These are phyloP conservation scores for Hydrolagus colliei DNA, from an alignment of 2,797 vertebrate species.

Conservation along the genomic window DNA sequence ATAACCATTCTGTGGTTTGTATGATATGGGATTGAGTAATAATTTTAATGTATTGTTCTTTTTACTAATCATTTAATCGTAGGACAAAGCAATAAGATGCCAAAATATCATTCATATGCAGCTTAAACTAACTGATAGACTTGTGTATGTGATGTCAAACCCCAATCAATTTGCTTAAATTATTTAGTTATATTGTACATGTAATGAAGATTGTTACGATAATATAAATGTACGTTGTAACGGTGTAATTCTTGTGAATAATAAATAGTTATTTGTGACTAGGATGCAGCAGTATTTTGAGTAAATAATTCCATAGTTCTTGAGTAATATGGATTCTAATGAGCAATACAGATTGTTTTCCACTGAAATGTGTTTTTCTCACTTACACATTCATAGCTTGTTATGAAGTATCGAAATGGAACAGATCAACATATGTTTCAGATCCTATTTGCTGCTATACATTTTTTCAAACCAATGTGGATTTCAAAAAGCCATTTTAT, in stretches of 20 bases:
- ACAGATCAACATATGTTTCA: not conserved
- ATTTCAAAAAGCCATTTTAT: not conserved
- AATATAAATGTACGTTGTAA: conserved; percentile 13
- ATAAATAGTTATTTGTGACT: not conserved
- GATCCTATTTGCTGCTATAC: too few species aligned
- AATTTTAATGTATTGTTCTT: not conserved
- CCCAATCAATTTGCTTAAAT: conserved; percentile 19
- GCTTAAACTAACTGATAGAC: conserved; percentile 10
- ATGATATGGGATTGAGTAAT: not conserved
- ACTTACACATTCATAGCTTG: not conserved
- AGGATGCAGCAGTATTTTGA: not conserved
- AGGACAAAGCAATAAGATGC: not conserved
- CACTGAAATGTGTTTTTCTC: not conserved
- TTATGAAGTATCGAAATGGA: not conserved
- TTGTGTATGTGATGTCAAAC: not conserved
- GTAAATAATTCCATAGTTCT: not conserved
- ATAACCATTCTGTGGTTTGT: not conserved
- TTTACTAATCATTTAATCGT: not conserved
- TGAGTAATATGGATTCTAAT: not conserved
- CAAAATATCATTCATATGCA: conserved; percentile 11
- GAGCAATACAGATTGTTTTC: not conserved
- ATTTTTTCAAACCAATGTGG: not conserved
- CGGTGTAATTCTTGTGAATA: conserved; percentile 1
- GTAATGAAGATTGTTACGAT: not conserved
- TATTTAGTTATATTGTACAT: not conserved